Evolutionary conservation across 2,797 vertebrate species (phyloP), one percentile per base, ranked within the genome.

Genomic region (Bovichtus variegatus): DNA sequence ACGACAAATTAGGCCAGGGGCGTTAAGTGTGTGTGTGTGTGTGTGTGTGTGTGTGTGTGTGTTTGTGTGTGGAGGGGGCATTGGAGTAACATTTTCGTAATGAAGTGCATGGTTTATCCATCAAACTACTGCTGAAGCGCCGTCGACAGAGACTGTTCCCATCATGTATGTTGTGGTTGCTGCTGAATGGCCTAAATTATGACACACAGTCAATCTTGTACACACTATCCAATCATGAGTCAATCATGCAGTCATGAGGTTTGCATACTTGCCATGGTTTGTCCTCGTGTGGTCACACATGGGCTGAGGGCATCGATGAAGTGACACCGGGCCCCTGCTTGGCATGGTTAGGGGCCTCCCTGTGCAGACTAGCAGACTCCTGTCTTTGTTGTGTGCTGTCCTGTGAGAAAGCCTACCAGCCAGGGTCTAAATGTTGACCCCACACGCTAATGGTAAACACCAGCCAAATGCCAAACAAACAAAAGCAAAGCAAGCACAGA

Each of bases 391-490:
- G 76, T 50, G 72, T n/a, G 19, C 62, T 71, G 65, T 54, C 67
- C 71, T 86, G 69, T 80, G 83, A 86, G 78, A 85, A 80, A 73
- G 84, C 80, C 78, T 91, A 53, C 72, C 90, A 65, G 84, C 61
- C 69, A 54, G 67, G 84, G 76, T 94, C 84, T 89, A 85, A 94
- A 95, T 95, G 88, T 95, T 84, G 88, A 93, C 77, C 89, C 76
- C 70, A 72, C 38, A 21, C 31, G 90, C 71, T 90, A 91, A 91
- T 85, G 82, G 89, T 91, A 94, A 94, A 95, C 92, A 93, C 62
- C 53, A 78, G 66, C 76, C 76, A 78, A 88, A 93, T 88, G 81
- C 71, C 75, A 77, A 71, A 86, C 81, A 90, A 91, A 89, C 80
- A 90, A 89, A 81, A 82, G 77, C 67, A 80, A 88, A 91, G 73